These are phyloP conservation scores for Chrysoperla carnea DNA, from an alignment of 1,140 invertebrate genomes.

Conservation along the genomic window DNA sequence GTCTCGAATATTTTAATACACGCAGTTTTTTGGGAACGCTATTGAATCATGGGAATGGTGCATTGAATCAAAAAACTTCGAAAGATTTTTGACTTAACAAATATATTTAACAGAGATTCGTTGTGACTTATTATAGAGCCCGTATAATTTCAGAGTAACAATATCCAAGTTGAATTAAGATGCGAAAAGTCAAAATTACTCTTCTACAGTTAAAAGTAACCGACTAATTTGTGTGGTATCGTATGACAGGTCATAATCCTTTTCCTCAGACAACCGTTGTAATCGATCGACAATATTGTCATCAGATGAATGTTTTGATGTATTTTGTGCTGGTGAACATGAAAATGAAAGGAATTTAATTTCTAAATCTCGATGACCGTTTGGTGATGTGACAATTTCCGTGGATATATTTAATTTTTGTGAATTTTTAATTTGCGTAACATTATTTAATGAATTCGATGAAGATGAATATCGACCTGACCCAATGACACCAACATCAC, in stretches of 20 bases:
- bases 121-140: too few species aligned
- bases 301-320: background rate
- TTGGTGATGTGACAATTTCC: constrained; percentile 56
- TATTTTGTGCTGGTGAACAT: constrained; percentile 10
- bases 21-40: too few species aligned
- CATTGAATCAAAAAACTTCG: too few species aligned
- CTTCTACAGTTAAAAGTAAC: background rate
- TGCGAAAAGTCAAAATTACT: background rate
- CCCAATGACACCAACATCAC: constrained; percentile 31
- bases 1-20: too few species aligned
- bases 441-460: background rate
- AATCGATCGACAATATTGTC: too few species aligned
- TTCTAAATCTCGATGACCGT: constrained; percentile 57
- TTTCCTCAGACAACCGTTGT: background rate
- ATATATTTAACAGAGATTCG: too few species aligned
- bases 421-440: constrained; percentile 14
- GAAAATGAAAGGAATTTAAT: constrained; percentile 54
- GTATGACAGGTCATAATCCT: background rate
- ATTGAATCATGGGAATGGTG: too few species aligned
- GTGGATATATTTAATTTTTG: constrained; percentile 45
- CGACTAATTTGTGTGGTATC: background rate
- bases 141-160: too few species aligned
- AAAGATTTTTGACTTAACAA: too few species aligned
- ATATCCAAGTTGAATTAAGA: too few species aligned
- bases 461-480: constrained; percentile 20